phyloP scores from a whole-genome alignment of 2,888 invertebrate genomes.

The Anthophora plumipes region DNA sequence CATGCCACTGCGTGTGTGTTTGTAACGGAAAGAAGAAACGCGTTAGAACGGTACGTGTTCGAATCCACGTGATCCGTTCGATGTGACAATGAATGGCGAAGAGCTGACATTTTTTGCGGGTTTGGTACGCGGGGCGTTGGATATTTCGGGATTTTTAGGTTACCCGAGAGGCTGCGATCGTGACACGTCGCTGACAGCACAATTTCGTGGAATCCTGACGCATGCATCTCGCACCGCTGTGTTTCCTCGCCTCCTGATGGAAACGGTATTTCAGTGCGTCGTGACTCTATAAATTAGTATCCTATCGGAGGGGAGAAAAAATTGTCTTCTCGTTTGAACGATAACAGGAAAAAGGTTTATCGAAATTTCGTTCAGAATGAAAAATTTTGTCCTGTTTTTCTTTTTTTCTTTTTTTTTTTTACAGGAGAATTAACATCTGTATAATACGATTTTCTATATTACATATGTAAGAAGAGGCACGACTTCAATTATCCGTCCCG shows the following conservation, averaged over 20 bases:
- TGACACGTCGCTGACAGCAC: constrained; percentile 47
- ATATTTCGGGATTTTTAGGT: constrained; percentile 47
- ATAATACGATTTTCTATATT: not conserved
- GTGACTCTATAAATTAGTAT: constrained; percentile 3
- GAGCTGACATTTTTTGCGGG: constrained; percentile 18
- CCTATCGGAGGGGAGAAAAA: not conserved
- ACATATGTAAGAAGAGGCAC: not conserved
- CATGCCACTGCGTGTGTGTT: not conserved
- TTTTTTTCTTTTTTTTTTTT: too few relatives aligned
- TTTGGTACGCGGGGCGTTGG: not conserved
- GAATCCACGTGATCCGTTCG: constrained; percentile 15
- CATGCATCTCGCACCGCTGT: constrained; percentile 12
- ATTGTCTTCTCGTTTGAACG: not conserved
- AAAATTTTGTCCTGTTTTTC: too few relatives aligned
- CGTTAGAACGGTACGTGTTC: not conserved
- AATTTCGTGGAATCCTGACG: constrained; percentile 50
- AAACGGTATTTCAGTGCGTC: not conserved
- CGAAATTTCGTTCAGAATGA: not conserved
- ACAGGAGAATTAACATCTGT: not conserved
- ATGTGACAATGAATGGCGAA: constrained; percentile 20
- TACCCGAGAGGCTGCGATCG: constrained; percentile 3
- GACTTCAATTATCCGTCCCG: not conserved
- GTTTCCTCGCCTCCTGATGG: not conserved
- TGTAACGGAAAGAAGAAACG: not conserved
- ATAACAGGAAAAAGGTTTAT: not conserved